Evolutionary conservation across 2,797 vertebrate genomes (phyloP), one percentile per base, ranked within the genome.

Genomic region (Syngnathus acus): DNA sequence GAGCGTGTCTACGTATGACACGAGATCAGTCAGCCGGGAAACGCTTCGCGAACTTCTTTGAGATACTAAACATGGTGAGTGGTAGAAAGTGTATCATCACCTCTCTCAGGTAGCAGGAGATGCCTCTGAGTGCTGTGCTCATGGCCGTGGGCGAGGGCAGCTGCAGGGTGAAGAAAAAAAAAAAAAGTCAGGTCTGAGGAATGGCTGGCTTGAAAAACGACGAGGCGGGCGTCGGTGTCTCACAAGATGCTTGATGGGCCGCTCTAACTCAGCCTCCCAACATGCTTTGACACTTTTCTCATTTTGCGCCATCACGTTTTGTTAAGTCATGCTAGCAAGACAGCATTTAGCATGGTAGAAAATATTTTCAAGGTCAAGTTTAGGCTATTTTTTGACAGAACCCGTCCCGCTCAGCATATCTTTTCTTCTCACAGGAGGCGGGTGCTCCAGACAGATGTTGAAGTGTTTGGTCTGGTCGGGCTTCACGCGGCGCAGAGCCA

Each of bases 91-190:
- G 21, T 19, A 55, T 47, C 71, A 16, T 87, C 84, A 95, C 94
- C 94, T 96, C 94, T 92, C 93, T 93, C 78, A 96, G 89, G 82
- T 96, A 96, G 79, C 93, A 95, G 84, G 94, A 96, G 80, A 96
- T 96, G 58, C 94, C 94, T 83, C 94, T 89, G 71, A 95, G 85
- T 0, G 94, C 94, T 0, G 92, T 91, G 54, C 90, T 93, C 93
- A 94, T 94, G 3, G 94, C 92, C 4, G 94, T 93, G 0, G 94
- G 94, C 1, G 94, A 96, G 5, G 94, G 89, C 75, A 95, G 86
- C 94, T 95, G 78, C 66, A 82, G 69, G 58, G 14, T n/a, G 32
- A 68, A 50, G 53, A 54, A 59, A 61, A 59, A 69, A 11, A 57
- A 26, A 39, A 64, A 60, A n/a, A 32, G 26, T 57, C 54, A 37